A percentile compares a stretch with the other conserved stretches of the same genome.
Evolutionary conservation across 2,888 invertebrate species (phyloP).

Genomic region (Melitaea athalia): DNA sequence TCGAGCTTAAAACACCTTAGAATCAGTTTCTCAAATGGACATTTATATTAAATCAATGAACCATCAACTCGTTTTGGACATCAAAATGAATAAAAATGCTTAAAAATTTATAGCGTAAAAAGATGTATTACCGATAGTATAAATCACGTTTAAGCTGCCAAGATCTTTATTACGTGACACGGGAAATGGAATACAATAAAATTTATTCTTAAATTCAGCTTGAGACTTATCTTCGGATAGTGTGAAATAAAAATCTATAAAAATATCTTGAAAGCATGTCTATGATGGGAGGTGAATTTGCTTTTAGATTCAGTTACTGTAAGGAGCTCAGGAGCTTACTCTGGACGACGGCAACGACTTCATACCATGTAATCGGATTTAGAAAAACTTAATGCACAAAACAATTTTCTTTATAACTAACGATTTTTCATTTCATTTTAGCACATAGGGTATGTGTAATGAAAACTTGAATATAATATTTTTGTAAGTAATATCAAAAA

Average conservation of each 20-base stretch:
- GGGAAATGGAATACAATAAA: background rate
- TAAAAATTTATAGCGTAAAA: background rate
- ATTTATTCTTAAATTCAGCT: constrained; percentile 1
- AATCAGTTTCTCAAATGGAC: too few relatives aligned
- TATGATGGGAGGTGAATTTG: constrained; percentile 40
- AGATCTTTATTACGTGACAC: background rate
- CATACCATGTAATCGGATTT: constrained; percentile 42
- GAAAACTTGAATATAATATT: background rate
- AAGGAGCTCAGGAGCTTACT: constrained; percentile 44
- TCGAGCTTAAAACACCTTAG: too few relatives aligned
- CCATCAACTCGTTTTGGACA: too few relatives aligned
- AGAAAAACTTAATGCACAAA: constrained; percentile 27
- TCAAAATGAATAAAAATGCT: too few relatives aligned
- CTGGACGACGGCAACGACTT: constrained; percentile 39
- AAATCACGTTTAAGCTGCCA: background rate
- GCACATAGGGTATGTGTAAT: background rate
- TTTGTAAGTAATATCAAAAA: background rate
- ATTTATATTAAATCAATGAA: background rate
- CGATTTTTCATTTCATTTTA: background rate
- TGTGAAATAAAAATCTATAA: constrained; percentile 12
- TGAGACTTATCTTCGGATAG: background rate
- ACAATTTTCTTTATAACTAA: background rate
- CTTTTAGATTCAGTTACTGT: constrained; percentile 39
- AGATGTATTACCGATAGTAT: background rate
- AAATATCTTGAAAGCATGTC: constrained; percentile 35